These are phyloP conservation scores for Gonioctena quinquepunctata DNA, from an alignment of 1,140 invertebrate species.

Conservation along the genomic window DNA sequence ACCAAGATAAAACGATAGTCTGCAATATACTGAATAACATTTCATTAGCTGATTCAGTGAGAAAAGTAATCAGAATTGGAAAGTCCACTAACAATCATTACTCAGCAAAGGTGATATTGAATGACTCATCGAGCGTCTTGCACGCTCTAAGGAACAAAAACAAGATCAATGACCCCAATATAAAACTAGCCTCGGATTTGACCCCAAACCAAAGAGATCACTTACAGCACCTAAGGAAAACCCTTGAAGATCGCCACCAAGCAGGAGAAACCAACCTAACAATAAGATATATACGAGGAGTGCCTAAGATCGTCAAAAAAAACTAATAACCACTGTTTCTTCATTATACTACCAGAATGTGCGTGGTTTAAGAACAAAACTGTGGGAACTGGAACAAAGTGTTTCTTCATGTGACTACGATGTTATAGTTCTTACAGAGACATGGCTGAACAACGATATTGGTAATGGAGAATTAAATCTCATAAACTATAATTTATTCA, in stretches of 20 bases:
- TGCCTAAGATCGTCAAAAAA: background rate
- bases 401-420: background rate
- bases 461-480: background rate
- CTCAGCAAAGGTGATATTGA: background rate
- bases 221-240: background rate
- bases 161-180: background rate
- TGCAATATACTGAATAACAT: background rate
- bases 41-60: background rate
- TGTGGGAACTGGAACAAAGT: background rate
- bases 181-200: background rate
- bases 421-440: background rate
- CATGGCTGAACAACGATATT: background rate
- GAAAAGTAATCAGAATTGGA: background rate
- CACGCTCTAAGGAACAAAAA: background rate
- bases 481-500: background rate
- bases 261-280: no score
- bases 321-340: no score
- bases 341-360: background rate
- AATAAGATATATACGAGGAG: background rate
- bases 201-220: background rate
- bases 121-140: background rate
- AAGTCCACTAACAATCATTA: background rate
- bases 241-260: background rate
- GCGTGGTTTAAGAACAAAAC: background rate
- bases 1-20: background rate